phyloP scores from a whole-genome alignment of 2,797 vertebrate species.

The Remorina albescens region DNA sequence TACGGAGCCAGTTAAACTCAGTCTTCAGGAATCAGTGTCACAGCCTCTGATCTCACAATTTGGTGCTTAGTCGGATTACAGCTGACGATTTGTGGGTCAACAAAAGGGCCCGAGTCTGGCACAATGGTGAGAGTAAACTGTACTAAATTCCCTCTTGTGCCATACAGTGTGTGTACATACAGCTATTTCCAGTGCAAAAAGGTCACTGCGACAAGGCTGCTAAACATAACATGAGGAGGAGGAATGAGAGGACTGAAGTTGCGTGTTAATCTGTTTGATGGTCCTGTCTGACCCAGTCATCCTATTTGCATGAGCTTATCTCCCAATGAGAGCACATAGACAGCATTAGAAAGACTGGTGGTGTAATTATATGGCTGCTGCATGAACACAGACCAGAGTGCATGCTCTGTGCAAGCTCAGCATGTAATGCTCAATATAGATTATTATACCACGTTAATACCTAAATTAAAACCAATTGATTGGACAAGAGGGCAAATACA shows the following conservation, averaged over 20 bases:
- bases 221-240: conserved; percentile 64
- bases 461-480: not conserved
- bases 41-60: conserved; percentile 75
- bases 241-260: conserved; percentile 65
- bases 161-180: conserved; percentile 19
- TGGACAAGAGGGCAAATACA: not conserved
- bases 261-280: conserved; percentile 78
- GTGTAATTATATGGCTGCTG: conserved; percentile 40
- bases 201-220: conserved; percentile 31
- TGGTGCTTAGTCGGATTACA: conserved; percentile 79
- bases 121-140: conserved; percentile 37
- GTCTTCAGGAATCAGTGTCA: conserved; percentile 67
- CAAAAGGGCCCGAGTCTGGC: conserved; percentile 60
- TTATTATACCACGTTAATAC: not conserved
- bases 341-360: conserved; percentile 51
- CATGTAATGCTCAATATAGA: not conserved
- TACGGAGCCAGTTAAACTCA: conserved; percentile 44
- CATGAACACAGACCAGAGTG: conserved; percentile 42
- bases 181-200: conserved; percentile 34
- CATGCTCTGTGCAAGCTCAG: conserved; percentile 1
- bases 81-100: conserved; percentile 73
- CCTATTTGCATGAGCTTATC: conserved; percentile 80
- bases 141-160: not conserved
- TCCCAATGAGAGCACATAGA: conserved; percentile 67
- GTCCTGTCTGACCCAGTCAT: conserved; percentile 75